phyloP scores from a whole-genome alignment of 2,797 vertebrate genomes.

The Sparidentex hasta region DNA sequence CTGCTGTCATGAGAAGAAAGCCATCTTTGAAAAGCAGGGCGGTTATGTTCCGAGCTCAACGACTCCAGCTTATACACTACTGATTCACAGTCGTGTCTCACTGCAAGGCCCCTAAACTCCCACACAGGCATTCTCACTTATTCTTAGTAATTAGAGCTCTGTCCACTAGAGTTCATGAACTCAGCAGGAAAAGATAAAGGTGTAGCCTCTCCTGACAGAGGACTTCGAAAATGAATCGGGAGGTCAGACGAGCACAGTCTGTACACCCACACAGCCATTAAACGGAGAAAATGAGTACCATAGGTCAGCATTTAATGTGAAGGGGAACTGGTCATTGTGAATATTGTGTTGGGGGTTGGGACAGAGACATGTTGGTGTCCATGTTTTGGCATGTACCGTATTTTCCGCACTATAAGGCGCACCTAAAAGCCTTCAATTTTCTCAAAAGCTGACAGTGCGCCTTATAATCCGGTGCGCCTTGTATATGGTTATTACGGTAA shows the following conservation, averaged over 20 bases:
- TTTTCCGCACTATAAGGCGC: too few species aligned
- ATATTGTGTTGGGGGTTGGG: background rate
- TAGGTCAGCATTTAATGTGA: background rate
- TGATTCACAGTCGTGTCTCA: background rate
- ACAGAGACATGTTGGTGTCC: background rate
- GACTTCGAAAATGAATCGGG: background rate
- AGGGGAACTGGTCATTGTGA: background rate
- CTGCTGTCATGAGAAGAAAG: background rate
- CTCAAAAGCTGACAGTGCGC: too few species aligned
- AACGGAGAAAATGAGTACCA: background rate
- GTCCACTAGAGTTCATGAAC: background rate
- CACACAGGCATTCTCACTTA: background rate
- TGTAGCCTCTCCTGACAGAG: too few species aligned
- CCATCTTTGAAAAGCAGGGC: background rate
- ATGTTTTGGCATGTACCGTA: background rate
- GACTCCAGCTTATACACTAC: background rate
- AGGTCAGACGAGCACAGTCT: background rate
- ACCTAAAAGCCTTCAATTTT: too few species aligned
- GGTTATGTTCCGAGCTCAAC: background rate
- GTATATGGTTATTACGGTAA: too few species aligned
- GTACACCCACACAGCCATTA: background rate
- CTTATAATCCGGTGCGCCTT: too few species aligned
- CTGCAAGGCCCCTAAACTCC: background rate
- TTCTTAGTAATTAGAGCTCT: background rate
- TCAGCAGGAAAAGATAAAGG: background rate